Evolutionary conservation across 2,797 vertebrate species (phyloP), one percentile per base, ranked within the genome.

Genomic region (Epinephelus awoara): DNA sequence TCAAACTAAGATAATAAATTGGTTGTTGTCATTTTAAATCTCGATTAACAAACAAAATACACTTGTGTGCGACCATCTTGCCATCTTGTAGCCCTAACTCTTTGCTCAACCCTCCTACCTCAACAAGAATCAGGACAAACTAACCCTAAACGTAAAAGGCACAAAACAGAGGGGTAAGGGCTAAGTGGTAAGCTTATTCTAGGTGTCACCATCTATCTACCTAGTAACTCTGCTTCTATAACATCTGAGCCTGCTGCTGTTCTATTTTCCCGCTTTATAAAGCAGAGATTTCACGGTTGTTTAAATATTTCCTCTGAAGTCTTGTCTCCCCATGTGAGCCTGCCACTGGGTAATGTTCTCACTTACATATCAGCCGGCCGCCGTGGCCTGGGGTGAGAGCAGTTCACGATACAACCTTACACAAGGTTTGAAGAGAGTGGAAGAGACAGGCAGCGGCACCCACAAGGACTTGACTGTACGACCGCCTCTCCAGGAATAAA

Each of bases 281-380:
- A 84, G 66, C 34, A 52, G 5, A 3, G 1, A 70, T 75, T 80
- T 72, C n/a, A 56, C 42, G 46, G n/a, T 19, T 59, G 59, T 79
- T 77, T 38, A 40, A 52, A 68, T 69, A 62, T 73, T 66, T 57
- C 57, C 71, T 7, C 11, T 58, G 34, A 77, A 61, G 75, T 49
- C 54, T 50, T 2, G 25, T 63, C 57, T 49, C 52, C 23, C 34
- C 5, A 23, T 52, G 52, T 52, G 47, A 58, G 63, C 52, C 69
- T 70, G 70, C 67, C 12, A 23, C 63, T 12, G 61, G 64, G 52
- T 83, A 76, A 88, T 91, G 67, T 76, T 91, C 91, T 93, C 91
- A 74, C 71, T 91, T 91, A 90, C 91, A 84, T 68, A 79, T 89
- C 75, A 84, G 85, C 73, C 9, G 46, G 70, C 58, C 25, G 10